These are phyloP conservation scores for Leptosomus discolor DNA, from an alignment of 2,113 vertebrate genomes.

Conservation along the genomic window DNA sequence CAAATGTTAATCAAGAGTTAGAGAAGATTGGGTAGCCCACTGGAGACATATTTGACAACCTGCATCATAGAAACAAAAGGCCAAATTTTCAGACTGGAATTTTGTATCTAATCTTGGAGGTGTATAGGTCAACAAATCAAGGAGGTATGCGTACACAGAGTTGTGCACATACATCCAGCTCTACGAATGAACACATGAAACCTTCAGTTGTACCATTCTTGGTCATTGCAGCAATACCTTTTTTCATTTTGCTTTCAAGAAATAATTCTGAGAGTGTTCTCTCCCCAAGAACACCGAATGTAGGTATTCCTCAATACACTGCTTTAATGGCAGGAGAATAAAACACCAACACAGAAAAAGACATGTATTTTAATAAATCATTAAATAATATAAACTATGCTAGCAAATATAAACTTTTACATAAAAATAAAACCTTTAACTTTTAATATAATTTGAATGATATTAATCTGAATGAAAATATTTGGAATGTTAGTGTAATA, in stretches of 20 bases:
- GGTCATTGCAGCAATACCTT: not conserved
- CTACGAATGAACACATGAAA: not conserved
- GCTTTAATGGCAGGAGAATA: not conserved
- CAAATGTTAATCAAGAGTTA: not conserved
- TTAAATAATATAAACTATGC: slow-evolving; percentile 49
- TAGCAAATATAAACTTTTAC: slow-evolving; percentile 3
- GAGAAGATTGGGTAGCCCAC: not conserved
- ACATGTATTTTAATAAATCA: not conserved
- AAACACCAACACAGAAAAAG: slow-evolving; percentile 13
- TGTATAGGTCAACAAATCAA: not conserved
- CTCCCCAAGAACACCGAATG: not conserved
- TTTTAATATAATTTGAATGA: not conserved
- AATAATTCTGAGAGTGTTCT: not conserved
- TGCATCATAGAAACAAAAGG: not conserved
- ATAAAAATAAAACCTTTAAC: not conserved
- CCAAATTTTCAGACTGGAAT: not conserved
- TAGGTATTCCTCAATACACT: not conserved
- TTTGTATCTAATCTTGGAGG: not conserved
- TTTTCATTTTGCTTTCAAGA: not conserved
- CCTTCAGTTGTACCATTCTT: not conserved
- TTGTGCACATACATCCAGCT: not conserved
- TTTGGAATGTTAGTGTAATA: not conserved
- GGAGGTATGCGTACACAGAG: not conserved
- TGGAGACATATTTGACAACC: not conserved
- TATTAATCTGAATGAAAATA: not conserved